Evolutionary conservation across 2,888 invertebrate genomes (phyloP), one percentile per base, ranked within the genome.

Genomic region (Calameuta filiformis): DNA sequence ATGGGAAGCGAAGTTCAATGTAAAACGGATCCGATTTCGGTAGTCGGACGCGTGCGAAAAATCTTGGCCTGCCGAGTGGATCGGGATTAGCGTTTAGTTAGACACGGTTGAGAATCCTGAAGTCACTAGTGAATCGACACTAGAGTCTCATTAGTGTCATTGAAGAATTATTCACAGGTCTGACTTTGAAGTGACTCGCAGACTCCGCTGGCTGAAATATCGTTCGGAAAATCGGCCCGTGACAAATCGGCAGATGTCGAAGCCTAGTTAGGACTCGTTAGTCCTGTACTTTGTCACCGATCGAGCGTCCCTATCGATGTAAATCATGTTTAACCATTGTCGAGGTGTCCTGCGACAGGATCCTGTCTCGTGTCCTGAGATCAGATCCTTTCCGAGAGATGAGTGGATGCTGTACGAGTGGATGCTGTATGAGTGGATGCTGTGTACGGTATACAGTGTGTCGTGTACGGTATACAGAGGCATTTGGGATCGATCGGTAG

Each of bases 211-310:
- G 79, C 80, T 80, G 83, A 83, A 83, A 84, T 82, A 84, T 85
- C 83, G 85, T 75, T 74, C 82, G 86, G 86, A 85, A 86, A 84
- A 68, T 75, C 79, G 83, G 77, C 75, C 88, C 88, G 87, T 85
- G 85, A 88, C 90, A 83, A 90, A 90, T 89, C 86, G 87, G 83
- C 90, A 90, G 90, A 90, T 90, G 90, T 89, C 87, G 87, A 87
- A 87, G 85, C 81, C 89, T 89, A 87, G 88, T 90, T 90, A 89
- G 83, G 83, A 79, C 75, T 82, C 80, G 82, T 76, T 79, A 76
- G 68, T 73, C 80, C 82, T 80, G 85, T 83, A 85, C 86, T 85
- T 86, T 84, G 85, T 87, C 87, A 87, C 85, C 83, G 84, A 80
- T 81, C 80, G 71, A 82, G 73, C 76, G 80, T 79, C 81, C 79